These are phyloP conservation scores for Erynnis tages DNA, from an alignment of 2,888 invertebrate genomes.

Conservation along the genomic window DNA sequence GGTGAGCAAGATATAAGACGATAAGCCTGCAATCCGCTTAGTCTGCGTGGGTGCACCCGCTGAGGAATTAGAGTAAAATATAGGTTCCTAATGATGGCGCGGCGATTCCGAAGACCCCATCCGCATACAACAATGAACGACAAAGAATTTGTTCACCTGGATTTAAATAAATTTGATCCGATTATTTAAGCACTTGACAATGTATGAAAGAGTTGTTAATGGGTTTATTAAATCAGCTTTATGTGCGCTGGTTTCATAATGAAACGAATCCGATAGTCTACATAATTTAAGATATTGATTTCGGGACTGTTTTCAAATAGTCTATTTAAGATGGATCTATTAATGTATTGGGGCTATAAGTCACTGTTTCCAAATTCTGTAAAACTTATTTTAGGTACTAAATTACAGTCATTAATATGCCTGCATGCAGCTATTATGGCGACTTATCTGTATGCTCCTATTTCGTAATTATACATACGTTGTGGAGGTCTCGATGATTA, in stretches of 20 bases:
- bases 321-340: too few relatives aligned
- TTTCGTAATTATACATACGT: constrained; percentile 23
- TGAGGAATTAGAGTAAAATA: constrained; percentile 70
- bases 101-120: constrained; percentile 25
- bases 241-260: not conserved
- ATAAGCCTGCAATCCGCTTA: constrained; percentile 79
- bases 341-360: too few relatives aligned
- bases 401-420: constrained; percentile 1
- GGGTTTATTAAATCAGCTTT: not conserved
- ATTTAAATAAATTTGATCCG: not conserved
- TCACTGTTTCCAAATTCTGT: not conserved
- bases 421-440: constrained; percentile 6
- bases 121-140: not conserved
- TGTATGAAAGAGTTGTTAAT: not conserved
- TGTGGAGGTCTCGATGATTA: constrained; percentile 34
- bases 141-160: not conserved
- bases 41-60: constrained; percentile 57
- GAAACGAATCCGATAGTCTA: too few relatives aligned
- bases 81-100: constrained; percentile 64
- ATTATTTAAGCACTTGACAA: not conserved
- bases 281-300: too few relatives aligned
- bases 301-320: too few relatives aligned
- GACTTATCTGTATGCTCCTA: constrained; percentile 12
- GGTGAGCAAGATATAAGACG: constrained; percentile 65
- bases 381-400: not conserved